Evolutionary conservation across 2,113 vertebrate genomes (phyloP), one percentile per base, ranked within the genome.

Genomic region (Mellivora capensis): DNA sequence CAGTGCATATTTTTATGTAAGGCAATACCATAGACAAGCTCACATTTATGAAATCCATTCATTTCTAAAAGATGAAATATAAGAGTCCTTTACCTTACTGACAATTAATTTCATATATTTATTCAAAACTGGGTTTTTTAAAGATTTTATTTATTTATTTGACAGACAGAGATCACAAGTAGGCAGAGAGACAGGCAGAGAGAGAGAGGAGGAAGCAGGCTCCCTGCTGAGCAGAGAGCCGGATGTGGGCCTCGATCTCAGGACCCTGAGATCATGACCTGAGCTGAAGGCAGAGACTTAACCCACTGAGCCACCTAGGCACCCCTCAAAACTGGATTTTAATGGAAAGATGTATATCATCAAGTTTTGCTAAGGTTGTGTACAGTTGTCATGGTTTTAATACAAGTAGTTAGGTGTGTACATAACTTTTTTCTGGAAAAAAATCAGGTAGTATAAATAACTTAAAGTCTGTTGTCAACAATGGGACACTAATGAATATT

Each of bases 401-500:
- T 34, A 72, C 10, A n/a, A 90, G 31, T 4, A 52, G 44, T 76
- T 93, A 74, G 29, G 0, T 79, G 9, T 83, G 3, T 8, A 83
- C 12, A 6, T 25, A 67, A 87, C 61, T 93, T 96, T 64, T 80
- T 91, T 90, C 69, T 90, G 31, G 49, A 11, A 31, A 37, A 90
- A 87, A 47, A 31, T 39, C 20, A 49, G 17, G 54, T 74, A 11
- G 64, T 84, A 31, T 37, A 91, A 93, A 76, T 72, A 88, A 25
- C 20, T 44, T 87, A 77, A 87, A 82, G n/a, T 74, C 71, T 96
- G 23, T 79, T 94, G 76, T 81, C 83, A 85, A 57, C 57, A 96
- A 89, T 31, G 85, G 69, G 20, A 62, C 27, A 42, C 21, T 88
- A 94, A 91, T 84, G 82, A 93, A 96, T 95, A 95, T 76, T 93